Evolutionary conservation across 2,888 invertebrate species (phyloP).

Genomic region (Pseudoips prasinana): DNA sequence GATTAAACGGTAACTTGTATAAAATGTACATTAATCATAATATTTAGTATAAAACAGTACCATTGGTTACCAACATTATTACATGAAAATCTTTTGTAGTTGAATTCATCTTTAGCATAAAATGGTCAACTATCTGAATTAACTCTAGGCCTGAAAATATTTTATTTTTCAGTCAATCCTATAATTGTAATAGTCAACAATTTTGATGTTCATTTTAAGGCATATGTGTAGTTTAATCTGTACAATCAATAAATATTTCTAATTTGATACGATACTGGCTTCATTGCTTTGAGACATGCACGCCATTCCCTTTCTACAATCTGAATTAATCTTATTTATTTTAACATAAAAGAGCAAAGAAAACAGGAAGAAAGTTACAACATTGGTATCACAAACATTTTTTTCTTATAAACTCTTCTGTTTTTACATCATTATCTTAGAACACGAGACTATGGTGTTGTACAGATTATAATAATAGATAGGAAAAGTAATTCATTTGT

Average conservation of each 20-base stretch:
- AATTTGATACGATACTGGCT: conserved; percentile 17
- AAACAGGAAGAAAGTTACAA: too few relatives aligned
- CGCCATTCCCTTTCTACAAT: conserved; percentile 23
- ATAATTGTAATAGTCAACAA: conserved; percentile 43
- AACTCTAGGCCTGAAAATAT: conserved; percentile 69
- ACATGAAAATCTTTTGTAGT: conserved; percentile 65
- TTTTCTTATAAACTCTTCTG: too few relatives aligned
- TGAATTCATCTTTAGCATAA: conserved; percentile 63
- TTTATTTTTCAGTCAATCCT: conserved; percentile 52
- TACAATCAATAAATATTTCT: conserved; percentile 35
- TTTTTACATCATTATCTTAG: too few relatives aligned
- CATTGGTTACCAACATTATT: conserved; percentile 52
- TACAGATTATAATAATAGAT: too few relatives aligned
- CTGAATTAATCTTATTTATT: conserved; percentile 9
- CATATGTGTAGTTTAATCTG: conserved; percentile 32
- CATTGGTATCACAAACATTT: too few relatives aligned
- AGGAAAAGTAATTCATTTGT: too few relatives aligned
- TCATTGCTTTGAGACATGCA: conserved; percentile 16
- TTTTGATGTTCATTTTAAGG: conserved; percentile 41
- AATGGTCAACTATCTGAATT: conserved; percentile 65
- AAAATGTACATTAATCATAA: conserved; percentile 73
- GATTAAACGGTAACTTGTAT: conserved; percentile 80
- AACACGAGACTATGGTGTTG: too few relatives aligned
- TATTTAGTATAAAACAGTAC: conserved; percentile 74
- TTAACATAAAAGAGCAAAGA: too few relatives aligned